A percentile compares a stretch with the other conserved stretches of the same genome.
Evolutionary conservation across 2,113 vertebrate genomes (phyloP).

Genomic region (Trogon melanurus): DNA sequence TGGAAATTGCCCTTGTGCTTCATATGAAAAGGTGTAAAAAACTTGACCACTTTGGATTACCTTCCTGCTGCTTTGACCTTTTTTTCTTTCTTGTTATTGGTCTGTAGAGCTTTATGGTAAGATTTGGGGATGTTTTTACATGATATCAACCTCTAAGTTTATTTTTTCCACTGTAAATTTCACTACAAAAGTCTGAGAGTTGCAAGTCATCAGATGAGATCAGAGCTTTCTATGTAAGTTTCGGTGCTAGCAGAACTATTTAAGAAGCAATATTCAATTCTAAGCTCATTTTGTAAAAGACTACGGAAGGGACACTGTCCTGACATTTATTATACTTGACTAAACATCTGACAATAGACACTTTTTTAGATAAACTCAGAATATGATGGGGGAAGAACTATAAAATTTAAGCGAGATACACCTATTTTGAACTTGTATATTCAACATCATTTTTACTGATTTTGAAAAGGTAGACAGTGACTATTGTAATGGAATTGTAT

Average conservation of each 20-base stretch:
- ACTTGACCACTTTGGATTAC: rapidly evolving
- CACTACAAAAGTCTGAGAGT: background rate
- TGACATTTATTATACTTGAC: background rate
- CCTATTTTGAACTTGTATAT: rapidly evolving
- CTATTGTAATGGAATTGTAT: background rate
- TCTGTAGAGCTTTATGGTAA: background rate
- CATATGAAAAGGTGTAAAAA: background rate
- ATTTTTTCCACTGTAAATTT: background rate
- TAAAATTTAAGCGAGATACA: background rate
- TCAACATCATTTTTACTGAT: background rate
- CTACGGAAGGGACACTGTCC: background rate
- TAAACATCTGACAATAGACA: background rate
- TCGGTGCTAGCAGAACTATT: background rate
- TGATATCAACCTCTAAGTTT: background rate
- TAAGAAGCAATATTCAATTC: background rate
- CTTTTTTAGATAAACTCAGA: background rate
- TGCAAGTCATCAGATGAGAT: background rate
- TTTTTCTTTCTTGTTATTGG: background rate
- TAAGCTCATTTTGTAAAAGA: background rate
- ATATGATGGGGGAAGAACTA: background rate
- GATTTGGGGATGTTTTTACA: background rate
- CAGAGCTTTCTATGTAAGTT: background rate
- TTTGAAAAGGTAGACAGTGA: background rate
- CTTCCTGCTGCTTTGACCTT: background rate
- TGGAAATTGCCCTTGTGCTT: background rate